Conservation (phyloP, 2,113 vertebrate species). For the Gavialis gangeticus region DNA sequence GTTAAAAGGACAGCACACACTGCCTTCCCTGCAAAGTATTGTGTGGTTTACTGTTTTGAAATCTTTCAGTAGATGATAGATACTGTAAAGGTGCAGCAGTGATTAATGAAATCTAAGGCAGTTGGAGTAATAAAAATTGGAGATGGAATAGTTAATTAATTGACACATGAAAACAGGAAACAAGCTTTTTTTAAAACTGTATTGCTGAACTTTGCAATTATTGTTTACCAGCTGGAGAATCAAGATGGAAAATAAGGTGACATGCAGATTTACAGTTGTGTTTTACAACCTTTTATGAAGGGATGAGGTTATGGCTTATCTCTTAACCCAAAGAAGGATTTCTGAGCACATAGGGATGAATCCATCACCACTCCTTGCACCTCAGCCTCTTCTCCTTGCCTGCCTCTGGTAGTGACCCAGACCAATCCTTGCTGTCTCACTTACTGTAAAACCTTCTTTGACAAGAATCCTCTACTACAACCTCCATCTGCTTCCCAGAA, state of each 20-base stretch:
- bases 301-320: neutral
- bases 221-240: neutral
- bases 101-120: neutral
- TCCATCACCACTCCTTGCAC: neutral
- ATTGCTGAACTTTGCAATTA: neutral
- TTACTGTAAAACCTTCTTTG: neutral
- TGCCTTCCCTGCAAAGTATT: neutral
- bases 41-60: neutral
- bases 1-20: neutral
- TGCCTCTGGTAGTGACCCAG: neutral
- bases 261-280: neutral
- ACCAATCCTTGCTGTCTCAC: neutral
- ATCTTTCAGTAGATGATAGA: neutral
- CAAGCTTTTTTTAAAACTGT: neutral
- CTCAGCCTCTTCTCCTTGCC: neutral
- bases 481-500: neutral
- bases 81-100: neutral
- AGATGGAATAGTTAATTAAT: accelerated
- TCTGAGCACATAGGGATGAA: neutral
- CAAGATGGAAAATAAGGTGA: neutral
- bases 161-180: neutral
- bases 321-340: neutral
- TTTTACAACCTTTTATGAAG: neutral
- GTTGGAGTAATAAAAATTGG: neutral
- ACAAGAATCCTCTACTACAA: neutral